Evolutionary conservation across 2,888 invertebrate genomes (phyloP).

Genomic region (Aelia acuminata): DNA sequence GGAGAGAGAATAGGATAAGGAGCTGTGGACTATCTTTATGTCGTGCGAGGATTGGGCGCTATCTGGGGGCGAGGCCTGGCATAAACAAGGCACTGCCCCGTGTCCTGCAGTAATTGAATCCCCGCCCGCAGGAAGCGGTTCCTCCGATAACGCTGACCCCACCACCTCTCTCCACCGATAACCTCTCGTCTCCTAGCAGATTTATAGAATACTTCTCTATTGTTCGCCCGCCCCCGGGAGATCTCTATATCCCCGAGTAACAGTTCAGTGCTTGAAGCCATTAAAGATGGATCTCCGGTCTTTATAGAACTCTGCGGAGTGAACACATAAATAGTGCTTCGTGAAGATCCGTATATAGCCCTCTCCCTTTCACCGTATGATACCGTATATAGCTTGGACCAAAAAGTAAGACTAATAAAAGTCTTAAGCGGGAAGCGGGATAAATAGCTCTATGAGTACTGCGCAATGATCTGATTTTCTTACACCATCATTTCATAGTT

Average conservation of each 20-base stretch:
- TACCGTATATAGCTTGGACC: too few species aligned
- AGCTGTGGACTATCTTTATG: not conserved
- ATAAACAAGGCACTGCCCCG: slow-evolving; percentile 9
- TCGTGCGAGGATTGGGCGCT: slow-evolving; percentile 15
- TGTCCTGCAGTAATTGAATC: slow-evolving; percentile 42
- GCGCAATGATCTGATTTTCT: too few species aligned
- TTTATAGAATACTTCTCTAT: slow-evolving; percentile 46
- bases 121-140: not conserved
- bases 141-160: slow-evolving; percentile 17
- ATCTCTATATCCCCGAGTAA: not conserved
- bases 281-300: not conserved
- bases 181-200: slow-evolving; percentile 22
- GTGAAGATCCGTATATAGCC: too few species aligned
- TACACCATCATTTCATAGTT: too few species aligned
- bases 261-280: not conserved
- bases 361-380: too few species aligned
- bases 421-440: too few species aligned
- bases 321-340: not conserved
- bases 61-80: slow-evolving; percentile 19
- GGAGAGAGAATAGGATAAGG: slow-evolving; percentile 20
- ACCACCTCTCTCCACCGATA: slow-evolving; percentile 12
- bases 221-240: slow-evolving; percentile 1
- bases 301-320: not conserved
- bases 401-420: too few species aligned
- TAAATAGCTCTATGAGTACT: too few species aligned